Evolutionary conservation across 2,888 invertebrate genomes (phyloP).

Genomic region (Aromia moschata): DNA sequence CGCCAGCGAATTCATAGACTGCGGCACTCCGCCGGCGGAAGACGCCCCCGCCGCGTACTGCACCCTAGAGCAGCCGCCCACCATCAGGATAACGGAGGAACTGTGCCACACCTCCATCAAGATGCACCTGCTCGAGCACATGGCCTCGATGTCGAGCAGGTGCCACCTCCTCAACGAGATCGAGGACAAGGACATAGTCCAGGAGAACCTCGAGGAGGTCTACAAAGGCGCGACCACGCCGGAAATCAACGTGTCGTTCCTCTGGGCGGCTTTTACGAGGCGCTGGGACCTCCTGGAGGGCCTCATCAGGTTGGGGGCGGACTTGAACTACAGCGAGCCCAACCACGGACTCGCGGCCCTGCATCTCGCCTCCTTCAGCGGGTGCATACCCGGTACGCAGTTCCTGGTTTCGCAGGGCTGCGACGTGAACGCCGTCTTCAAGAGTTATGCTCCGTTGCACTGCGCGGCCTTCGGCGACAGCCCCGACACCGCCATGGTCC

Average conservation of each 20-base stretch:
- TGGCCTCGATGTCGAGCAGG: conserved; percentile 72
- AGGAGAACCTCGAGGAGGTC: conserved; percentile 66
- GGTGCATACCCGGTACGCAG: conserved; percentile 74
- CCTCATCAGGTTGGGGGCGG: conserved; percentile 61
- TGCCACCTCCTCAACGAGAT: conserved; percentile 77
- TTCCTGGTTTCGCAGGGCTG: conserved; percentile 74
- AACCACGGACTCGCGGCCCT: conserved; percentile 77
- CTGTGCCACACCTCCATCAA: conserved; percentile 77
- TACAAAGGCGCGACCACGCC: conserved; percentile 68
- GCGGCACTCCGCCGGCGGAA: conserved; percentile 81
- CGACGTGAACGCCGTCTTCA: conserved; percentile 74
- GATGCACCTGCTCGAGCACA: conserved; percentile 77
- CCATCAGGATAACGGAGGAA: conserved; percentile 71
- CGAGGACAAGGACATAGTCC: conserved; percentile 71
- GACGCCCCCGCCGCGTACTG: conserved; percentile 82
- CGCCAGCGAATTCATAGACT: conserved; percentile 79
- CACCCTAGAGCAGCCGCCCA: conserved; percentile 73
- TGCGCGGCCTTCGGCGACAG: conserved; percentile 91
- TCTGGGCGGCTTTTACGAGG: conserved; percentile 80
- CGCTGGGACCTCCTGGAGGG: conserved; percentile 71
- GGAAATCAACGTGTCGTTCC: conserved; percentile 75
- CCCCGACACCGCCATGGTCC: conserved; percentile 78
- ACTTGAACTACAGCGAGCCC: conserved; percentile 69
- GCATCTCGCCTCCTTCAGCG: conserved; percentile 81
- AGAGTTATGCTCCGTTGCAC: conserved; percentile 84